Conservation (phyloP, 2,888 invertebrate genomes). For the Cistogaster globosa region DNA sequence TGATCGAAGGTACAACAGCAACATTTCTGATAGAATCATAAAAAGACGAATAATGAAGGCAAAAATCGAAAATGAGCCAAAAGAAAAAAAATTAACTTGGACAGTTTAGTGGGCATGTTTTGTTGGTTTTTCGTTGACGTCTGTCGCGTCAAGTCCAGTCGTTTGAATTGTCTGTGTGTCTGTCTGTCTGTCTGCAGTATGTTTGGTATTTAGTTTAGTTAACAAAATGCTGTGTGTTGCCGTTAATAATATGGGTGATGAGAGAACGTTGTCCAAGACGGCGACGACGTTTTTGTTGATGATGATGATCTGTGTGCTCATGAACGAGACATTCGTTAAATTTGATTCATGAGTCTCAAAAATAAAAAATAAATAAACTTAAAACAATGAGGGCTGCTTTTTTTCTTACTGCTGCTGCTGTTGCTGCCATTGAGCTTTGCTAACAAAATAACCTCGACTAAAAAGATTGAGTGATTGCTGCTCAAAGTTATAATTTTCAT, state of each 20-base stretch:
- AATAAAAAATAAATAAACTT: conserved; percentile 52
- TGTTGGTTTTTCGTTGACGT: conserved; percentile 75
- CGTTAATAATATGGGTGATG: conserved; percentile 72
- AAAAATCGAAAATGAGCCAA: conserved; percentile 17
- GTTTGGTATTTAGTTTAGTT: conserved; percentile 61
- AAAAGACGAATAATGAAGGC: conserved; percentile 51
- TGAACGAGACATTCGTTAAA: conserved; percentile 83
- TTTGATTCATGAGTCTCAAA: conserved; percentile 81
- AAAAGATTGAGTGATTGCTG: conserved; percentile 83
- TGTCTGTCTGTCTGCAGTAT: conserved; percentile 6
- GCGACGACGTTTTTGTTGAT: conserved; percentile 48
- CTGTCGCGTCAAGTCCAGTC: conserved; percentile 70
- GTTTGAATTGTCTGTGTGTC: conserved; percentile 53
- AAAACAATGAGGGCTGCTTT: conserved; percentile 16
- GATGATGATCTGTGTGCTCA: conserved; percentile 74
- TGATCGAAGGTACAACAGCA: conserved; percentile 46
- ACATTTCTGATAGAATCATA: conserved; percentile 69
- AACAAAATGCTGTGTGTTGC: conserved; percentile 66
- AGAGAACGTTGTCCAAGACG: conserved; percentile 47
- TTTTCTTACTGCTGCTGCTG: conserved; percentile 10
- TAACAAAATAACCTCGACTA: conserved; percentile 65
- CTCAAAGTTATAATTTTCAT: conserved; percentile 83
- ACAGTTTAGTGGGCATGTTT: conserved; percentile 73
- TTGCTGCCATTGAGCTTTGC: conserved; percentile 54
- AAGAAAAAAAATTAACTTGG: conserved; percentile 38